Base-by-base conservation (phyloP, 2,797 vertebrate genomes). In the Scolopax rusticola region DNA sequence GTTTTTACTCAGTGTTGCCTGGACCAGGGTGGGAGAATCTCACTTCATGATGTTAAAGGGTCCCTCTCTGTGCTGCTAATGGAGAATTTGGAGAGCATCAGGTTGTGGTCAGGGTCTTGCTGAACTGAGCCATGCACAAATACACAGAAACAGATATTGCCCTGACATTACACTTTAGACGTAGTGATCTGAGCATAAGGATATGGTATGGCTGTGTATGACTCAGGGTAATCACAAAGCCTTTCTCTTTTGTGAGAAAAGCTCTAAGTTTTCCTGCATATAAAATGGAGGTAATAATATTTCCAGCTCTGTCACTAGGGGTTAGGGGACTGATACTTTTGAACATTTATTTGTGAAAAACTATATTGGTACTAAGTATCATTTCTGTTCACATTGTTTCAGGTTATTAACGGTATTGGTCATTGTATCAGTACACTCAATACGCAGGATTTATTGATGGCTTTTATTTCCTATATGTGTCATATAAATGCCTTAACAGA, bases 401-500 rank as follows among this genome's bases (percentile, higher is more conserved):
- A 93, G 91, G 90, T 97, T 97, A 96, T 97, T 96, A 81, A 90
- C 27, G 20, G 47, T 91, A 74, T 96, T 96, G 94, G 95, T 94
- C 79, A 53, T 93, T 88, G 79, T 93, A 84, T 94, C 95, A 92
- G 95, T 94, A 93, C 95, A 91, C 84, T 86, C 91, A 90, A 96
- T 97, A 97, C 93, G 95, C 87, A 83, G 95, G 96, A 90, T 84
- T 93, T 97, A 96, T 77, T 90, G 94, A 92, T 95, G 68, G 73
- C 84, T 98, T 97, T 97, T 98, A 97, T 98, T 98, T 98, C 97
- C 97, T 97, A 96, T 93, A 93, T 93, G 96, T 96, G 95, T 91
- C 95, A 97, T 95, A 96, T 97, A 97, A 98, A 97, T 97, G 96
- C 96, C 97, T 98, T 98, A 98, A 96, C 97, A 97, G 97, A 96